Evolutionary conservation across 2,888 invertebrate species (phyloP).

Genomic region (Drosophila cognata): DNA sequence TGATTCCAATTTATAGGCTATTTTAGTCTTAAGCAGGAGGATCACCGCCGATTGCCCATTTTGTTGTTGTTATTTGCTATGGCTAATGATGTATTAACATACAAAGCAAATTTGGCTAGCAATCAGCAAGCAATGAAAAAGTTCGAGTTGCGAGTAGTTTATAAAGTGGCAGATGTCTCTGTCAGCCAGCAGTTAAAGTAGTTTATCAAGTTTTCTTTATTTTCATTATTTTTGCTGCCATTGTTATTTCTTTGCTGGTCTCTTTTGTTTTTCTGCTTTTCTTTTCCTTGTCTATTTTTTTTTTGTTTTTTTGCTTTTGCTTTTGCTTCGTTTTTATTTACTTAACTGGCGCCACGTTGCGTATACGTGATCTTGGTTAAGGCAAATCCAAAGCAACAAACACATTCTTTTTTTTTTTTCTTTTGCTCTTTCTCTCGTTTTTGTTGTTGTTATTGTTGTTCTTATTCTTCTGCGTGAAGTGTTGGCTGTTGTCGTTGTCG

Average conservation of each 20-base stretch:
- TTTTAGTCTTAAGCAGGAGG: background rate
- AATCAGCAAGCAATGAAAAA: background rate
- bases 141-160: slow-evolving; percentile 1
- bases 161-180: slow-evolving; percentile 15
- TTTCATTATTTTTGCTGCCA: background rate
- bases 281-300: background rate
- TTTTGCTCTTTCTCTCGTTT: background rate
- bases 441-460: slow-evolving; percentile 8
- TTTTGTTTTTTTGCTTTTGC: background rate
- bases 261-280: background rate
- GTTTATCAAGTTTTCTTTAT: slow-evolving; percentile 11
- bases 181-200: slow-evolving; percentile 9
- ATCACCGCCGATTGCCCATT: background rate
- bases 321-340: slow-evolving; percentile 28
- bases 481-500: slow-evolving; percentile 5
- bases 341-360: slow-evolving; percentile 49
- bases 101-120: background rate
- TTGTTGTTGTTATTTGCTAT: background rate
- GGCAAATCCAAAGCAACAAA: slow-evolving; percentile 8
- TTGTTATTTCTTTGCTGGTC: background rate
- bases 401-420: background rate
- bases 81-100: background rate
- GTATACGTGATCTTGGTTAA: slow-evolving; percentile 56
- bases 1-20: background rate
- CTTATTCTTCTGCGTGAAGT: slow-evolving; percentile 1